Evolutionary conservation across 2,113 vertebrate species (phyloP), one percentile per base, ranked within the genome.

Genomic region (Isichthys henryi): DNA sequence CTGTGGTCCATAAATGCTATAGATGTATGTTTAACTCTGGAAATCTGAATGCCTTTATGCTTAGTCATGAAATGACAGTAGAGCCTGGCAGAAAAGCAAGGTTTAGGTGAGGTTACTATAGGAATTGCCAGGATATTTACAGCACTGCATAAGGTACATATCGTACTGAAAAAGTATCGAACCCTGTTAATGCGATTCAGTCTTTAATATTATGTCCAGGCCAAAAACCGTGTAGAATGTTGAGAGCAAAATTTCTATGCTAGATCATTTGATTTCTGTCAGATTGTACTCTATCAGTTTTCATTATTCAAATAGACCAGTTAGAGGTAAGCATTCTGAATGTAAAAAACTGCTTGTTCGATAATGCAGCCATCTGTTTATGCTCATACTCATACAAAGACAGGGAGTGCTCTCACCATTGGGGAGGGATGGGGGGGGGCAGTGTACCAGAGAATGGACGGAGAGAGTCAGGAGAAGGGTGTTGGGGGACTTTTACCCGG

Each of bases 241-340:
- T 80, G 74, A 80, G 74, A 80, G 15, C 74, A 80, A 19, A 35
- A 39, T 80, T 35, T 80, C 74, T 43, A 43, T 31, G 62, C 62
- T 70, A 80, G 13, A 39, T 80, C 74, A 80, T 80, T 80, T 80
- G 74, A 80, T 80, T 80, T 80, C 74, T 80, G 31, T 43, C 74
- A 70, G 35, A 80, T 39, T 15, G 15, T 4, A 19, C 31, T n/a
- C 17, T 77, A 39, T 43, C 74, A 80, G 35, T 80, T 80, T 80
- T 80, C 74, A 80, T 80, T 80, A 80, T 80, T 80, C 31, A 80
- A 80, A 35, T 7, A 80, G 70, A 80, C 74, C 74, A 43, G 39
- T 80, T 80, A 80, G 74, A 43, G 35, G 74, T 39, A 35, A 80
- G 74, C 5, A 19, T 80, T 80, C 5, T 5, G 74, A 80, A 80